phyloP scores from a whole-genome alignment of 2,113 vertebrate species.

The Microcebus lehilahytsara region DNA sequence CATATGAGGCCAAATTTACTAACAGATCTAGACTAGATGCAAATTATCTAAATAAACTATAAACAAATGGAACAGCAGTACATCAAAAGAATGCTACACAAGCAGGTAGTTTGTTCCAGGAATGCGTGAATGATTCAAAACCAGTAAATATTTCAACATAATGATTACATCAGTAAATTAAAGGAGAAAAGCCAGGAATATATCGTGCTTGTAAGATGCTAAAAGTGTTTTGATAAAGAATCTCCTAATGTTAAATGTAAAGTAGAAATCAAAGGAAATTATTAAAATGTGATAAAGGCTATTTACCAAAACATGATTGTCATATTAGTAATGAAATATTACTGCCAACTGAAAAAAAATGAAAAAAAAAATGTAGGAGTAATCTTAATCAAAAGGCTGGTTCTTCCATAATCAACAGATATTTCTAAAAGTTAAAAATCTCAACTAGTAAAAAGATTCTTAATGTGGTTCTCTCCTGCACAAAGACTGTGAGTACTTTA shows the following conservation, averaged over 20 bases:
- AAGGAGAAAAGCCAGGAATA: neutral
- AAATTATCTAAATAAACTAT: slow-evolving; percentile 30
- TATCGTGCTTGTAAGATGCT: neutral
- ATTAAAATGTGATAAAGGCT: neutral
- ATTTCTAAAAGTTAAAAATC: slow-evolving; percentile 25
- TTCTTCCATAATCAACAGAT: neutral
- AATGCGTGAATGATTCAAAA: neutral
- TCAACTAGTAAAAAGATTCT: neutral
- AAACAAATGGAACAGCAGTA: neutral
- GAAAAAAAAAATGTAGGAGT: neutral
- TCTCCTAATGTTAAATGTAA: neutral
- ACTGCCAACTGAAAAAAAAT: neutral
- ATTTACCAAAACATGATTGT: neutral
- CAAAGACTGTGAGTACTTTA: neutral
- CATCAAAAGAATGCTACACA: neutral
- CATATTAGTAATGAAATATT: neutral
- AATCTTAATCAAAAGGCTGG: neutral
- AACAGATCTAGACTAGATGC: neutral
- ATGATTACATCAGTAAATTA: neutral
- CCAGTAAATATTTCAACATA: neutral
- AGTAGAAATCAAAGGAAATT: slow-evolving; percentile 6
- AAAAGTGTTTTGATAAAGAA: neutral
- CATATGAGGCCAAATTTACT: neutral
- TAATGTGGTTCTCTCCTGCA: neutral
- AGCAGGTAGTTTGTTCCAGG: neutral